Evolutionary conservation across 2,797 vertebrate species (phyloP).

Genomic region (Sebastiscus albofasciatus): DNA sequence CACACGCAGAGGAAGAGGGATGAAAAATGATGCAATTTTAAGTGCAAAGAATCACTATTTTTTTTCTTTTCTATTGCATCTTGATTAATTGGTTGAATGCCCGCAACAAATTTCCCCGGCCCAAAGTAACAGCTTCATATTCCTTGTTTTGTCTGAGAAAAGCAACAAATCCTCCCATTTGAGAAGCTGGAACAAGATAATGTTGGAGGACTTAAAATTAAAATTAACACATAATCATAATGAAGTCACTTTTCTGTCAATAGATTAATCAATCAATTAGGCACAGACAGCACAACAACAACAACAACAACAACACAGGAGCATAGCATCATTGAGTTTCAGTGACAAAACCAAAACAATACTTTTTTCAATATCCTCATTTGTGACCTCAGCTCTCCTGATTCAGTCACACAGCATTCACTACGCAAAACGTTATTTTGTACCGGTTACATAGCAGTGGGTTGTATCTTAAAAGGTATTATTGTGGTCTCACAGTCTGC

Average conservation of each 20-base stretch:
- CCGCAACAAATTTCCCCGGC: background rate
- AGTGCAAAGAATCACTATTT: no score
- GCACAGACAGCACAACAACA: background rate
- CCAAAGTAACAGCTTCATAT: accelerated
- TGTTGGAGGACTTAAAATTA: background rate
- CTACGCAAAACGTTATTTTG: background rate
- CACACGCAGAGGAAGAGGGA: background rate
- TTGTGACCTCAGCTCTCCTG: background rate
- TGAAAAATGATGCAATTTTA: background rate
- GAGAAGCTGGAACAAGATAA: background rate
- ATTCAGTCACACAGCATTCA: background rate
- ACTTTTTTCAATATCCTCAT: background rate
- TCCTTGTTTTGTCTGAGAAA: background rate
- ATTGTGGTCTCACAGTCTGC: background rate
- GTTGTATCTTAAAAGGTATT: background rate
- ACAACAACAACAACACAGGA: background rate
- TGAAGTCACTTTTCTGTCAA: background rate
- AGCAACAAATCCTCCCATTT: background rate
- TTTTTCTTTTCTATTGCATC: background rate
- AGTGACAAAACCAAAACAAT: no score
- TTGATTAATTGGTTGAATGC: background rate
- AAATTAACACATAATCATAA: background rate
- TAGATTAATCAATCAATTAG: background rate
- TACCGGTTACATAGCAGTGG: background rate
- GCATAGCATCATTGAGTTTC: background rate